Percentiles rank a stretch among this genome's conserved stretches.
Conservation (phyloP, 2,888 invertebrate genomes). For the Spialia ferax region DNA sequence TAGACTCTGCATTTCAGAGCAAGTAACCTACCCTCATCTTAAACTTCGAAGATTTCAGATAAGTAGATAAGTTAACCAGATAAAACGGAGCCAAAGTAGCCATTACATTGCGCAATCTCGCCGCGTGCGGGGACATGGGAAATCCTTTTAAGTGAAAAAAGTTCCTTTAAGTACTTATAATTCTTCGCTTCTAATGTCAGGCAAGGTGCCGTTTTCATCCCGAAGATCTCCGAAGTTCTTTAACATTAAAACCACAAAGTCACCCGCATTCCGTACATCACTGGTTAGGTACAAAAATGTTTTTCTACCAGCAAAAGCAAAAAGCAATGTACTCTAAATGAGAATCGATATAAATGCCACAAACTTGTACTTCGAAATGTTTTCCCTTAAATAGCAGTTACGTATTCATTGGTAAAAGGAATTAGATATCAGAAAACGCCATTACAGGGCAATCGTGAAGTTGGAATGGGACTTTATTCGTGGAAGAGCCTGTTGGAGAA, state of each 20-base stretch:
- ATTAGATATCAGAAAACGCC: slow-evolving; percentile 43
- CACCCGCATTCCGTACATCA: neutral
- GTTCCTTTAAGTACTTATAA: slow-evolving; percentile 23
- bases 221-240: neutral
- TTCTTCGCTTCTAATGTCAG: slow-evolving; percentile 17
- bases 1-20: neutral
- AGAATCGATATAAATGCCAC: neutral
- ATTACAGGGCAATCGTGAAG: slow-evolving; percentile 43
- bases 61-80: slow-evolving; percentile 25
- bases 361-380: slow-evolving; percentile 31
- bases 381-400: slow-evolving; percentile 46
- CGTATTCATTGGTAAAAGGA: slow-evolving; percentile 41
- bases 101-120: slow-evolving; percentile 32
- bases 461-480: slow-evolving; percentile 44
- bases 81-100: slow-evolving; percentile 20
- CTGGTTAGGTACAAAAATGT: neutral
- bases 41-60: slow-evolving; percentile 22
- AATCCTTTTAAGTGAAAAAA: slow-evolving; percentile 34
- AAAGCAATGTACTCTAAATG: neutral
- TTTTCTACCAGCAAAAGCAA: neutral
- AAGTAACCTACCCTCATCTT: slow-evolving; percentile 10
- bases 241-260: neutral
- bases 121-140: neutral
- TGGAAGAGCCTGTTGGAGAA: slow-evolving; percentile 31
- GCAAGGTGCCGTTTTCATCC: neutral